These are phyloP conservation scores for Tangara arthus DNA, from an alignment of 2,797 vertebrate genomes.

Conservation along the genomic window DNA sequence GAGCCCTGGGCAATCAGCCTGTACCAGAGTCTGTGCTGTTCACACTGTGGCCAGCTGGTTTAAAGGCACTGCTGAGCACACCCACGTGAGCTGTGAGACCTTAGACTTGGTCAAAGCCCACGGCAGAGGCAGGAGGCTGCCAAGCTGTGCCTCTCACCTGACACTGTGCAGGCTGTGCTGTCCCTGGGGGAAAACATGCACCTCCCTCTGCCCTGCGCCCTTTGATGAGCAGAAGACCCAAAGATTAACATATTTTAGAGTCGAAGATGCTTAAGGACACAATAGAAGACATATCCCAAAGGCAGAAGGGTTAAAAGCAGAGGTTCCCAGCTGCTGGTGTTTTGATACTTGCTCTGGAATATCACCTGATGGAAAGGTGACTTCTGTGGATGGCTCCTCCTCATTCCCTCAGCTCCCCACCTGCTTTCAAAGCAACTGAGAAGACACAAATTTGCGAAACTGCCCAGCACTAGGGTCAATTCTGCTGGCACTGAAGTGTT, in stretches of 20 bases:
- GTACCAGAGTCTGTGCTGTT: not conserved
- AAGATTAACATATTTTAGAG: not conserved
- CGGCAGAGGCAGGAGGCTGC: not conserved
- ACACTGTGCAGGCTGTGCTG: not conserved
- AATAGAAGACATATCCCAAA: not conserved
- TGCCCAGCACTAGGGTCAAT: conserved; percentile 14
- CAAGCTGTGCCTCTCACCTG: not conserved
- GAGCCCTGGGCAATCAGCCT: not conserved
- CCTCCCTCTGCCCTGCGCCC: not conserved
- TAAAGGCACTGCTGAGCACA: not conserved
- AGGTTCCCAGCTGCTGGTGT: not conserved
- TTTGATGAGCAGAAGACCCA: not conserved
- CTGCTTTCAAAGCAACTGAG: not conserved
- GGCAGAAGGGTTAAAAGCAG: not conserved
- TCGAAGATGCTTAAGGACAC: not conserved
- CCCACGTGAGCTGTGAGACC: not conserved
- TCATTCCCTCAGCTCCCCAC: not conserved
- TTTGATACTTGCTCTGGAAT: not conserved
- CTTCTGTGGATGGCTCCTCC: not conserved
- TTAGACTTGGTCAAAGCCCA: not conserved
- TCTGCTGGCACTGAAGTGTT: not conserved
- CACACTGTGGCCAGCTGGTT: not conserved
- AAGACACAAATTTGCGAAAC: not conserved
- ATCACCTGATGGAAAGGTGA: not conserved
- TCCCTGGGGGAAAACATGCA: not conserved